phyloP scores from a whole-genome alignment of 2,797 vertebrate genomes.

The Coracias cyanogaster region DNA sequence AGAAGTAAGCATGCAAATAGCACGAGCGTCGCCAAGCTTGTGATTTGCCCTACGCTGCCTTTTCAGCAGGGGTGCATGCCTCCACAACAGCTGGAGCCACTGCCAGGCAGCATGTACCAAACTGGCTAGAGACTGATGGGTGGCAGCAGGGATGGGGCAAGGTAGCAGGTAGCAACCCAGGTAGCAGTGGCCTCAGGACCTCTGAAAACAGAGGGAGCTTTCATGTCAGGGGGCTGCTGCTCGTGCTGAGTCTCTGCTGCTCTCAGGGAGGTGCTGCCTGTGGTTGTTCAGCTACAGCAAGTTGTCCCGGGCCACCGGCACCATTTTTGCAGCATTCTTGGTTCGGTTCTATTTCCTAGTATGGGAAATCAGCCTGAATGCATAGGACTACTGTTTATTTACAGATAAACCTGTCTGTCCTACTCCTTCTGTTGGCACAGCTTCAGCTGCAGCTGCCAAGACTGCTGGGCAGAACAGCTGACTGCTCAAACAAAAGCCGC shows the following conservation, averaged over 20 bases:
- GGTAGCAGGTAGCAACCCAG: background rate
- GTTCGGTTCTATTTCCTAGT: background rate
- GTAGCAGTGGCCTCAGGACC: background rate
- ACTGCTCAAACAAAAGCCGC: background rate
- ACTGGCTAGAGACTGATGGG: background rate
- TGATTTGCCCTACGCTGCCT: background rate
- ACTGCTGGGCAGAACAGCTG: constrained; percentile 41
- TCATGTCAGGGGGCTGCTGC: background rate
- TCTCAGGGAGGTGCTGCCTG: background rate
- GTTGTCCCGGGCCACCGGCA: background rate
- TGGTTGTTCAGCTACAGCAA: background rate
- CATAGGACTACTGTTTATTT: background rate
- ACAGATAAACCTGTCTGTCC: background rate
- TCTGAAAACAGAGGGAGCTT: background rate
- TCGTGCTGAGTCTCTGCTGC: background rate
- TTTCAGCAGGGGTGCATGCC: constrained; percentile 33
- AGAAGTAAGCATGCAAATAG: constrained; percentile 21
- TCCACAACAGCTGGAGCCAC: constrained; percentile 8
- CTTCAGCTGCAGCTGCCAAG: constrained; percentile 29
- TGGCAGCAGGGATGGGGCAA: background rate
- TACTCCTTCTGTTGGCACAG: background rate
- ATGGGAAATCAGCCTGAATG: background rate
- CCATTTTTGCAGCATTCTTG: background rate
- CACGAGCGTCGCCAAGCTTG: background rate
- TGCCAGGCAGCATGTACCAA: background rate